Conservation (phyloP, 2,113 vertebrate genomes). For the Oreocharis arfaki region DNA sequence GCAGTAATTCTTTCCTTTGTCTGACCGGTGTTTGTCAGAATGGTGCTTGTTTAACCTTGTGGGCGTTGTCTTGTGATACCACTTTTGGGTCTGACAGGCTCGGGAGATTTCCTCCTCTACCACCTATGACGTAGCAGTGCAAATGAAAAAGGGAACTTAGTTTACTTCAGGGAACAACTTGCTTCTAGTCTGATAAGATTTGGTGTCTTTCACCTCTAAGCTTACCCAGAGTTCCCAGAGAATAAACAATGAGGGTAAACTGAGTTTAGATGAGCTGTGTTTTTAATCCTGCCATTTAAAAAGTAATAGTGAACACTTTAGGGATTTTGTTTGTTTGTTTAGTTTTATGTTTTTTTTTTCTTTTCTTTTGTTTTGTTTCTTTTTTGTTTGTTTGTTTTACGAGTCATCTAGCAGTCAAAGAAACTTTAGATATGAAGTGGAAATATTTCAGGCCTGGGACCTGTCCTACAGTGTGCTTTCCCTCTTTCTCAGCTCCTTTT, state of each 20-base stretch:
- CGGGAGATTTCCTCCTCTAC: slow-evolving; percentile 46
- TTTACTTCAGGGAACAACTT: slow-evolving; percentile 49
- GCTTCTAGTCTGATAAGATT: slow-evolving; percentile 34
- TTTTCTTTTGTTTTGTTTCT: not conserved
- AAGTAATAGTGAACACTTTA: not conserved
- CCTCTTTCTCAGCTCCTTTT: not conserved
- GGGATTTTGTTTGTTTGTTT: not conserved
- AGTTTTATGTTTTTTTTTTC: not conserved
- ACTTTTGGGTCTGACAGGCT: slow-evolving; percentile 37
- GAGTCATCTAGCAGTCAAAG: not conserved
- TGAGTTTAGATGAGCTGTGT: not conserved
- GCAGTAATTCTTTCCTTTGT: slow-evolving; percentile 51
- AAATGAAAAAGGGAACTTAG: slow-evolving; percentile 51
- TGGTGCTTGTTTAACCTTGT: slow-evolving; percentile 38
- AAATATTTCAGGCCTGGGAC: not conserved
- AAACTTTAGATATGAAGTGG: not conserved
- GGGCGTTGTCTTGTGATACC: slow-evolving; percentile 40
- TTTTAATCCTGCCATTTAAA: not conserved
- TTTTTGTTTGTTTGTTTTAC: not conserved
- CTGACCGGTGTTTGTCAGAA: slow-evolving; percentile 6
- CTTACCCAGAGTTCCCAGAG: not conserved
- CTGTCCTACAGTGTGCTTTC: not conserved
- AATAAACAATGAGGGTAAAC: not conserved
- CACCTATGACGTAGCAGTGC: slow-evolving; percentile 39
- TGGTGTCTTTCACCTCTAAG: slow-evolving; percentile 1